These are phyloP conservation scores for Momotus momota DNA, from an alignment of 2,797 vertebrate species.

Conservation along the genomic window DNA sequence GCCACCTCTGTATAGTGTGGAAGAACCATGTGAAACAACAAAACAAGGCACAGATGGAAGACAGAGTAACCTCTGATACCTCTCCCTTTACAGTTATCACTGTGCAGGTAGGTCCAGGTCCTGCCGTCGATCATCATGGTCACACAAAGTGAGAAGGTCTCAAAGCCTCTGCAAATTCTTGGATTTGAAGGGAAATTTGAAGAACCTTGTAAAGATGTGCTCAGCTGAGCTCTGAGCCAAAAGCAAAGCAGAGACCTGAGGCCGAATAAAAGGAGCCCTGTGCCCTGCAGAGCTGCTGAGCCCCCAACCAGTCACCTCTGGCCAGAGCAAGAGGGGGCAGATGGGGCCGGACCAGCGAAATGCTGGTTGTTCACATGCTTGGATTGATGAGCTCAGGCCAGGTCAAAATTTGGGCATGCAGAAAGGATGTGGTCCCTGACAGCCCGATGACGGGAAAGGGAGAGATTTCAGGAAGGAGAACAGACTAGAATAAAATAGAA, in stretches of 20 bases:
- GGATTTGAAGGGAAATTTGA: not conserved
- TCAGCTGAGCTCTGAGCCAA: not conserved
- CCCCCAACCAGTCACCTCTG: fast-evolving
- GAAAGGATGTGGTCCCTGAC: not conserved
- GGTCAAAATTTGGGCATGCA: not conserved
- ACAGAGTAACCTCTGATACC: not conserved
- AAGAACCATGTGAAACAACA: not conserved
- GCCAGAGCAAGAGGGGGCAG: not conserved
- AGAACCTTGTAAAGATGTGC: not conserved
- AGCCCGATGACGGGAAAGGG: not conserved
- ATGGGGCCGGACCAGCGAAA: not conserved
- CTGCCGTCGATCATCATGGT: not conserved
- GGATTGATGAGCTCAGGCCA: not conserved
- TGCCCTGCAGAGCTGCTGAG: not conserved
- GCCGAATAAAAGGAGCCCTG: not conserved
- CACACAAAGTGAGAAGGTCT: not conserved
- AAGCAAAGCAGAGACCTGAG: not conserved
- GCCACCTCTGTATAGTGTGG: not conserved
- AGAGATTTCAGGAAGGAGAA: not conserved
- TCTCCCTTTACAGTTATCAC: not conserved
- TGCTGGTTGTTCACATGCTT: fast-evolving
- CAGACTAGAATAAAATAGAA: not conserved
- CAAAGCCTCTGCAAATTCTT: not conserved
- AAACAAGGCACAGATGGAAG: not conserved
- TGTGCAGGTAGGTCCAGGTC: not conserved